A percentile compares a stretch with the other conserved stretches of the same genome.
These are phyloP conservation scores for Lasioglossum leucozonium DNA, from an alignment of 2,888 invertebrate species.

Conservation along the genomic window DNA sequence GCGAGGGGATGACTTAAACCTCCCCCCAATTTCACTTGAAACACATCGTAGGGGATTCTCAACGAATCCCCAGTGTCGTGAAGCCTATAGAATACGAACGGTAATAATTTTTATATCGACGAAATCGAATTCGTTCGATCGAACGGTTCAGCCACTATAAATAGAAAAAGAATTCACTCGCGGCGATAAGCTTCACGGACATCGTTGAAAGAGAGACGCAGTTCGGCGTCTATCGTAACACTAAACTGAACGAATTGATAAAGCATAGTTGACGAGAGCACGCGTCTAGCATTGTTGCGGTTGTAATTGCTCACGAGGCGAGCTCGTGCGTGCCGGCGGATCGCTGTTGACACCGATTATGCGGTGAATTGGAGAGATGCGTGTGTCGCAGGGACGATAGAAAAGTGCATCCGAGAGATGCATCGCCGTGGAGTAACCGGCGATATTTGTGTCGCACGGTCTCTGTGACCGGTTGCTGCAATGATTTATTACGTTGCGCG, in stretches of 20 bases:
- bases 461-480: neutral
- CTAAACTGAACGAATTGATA: constrained; percentile 31
- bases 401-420: constrained; percentile 31
- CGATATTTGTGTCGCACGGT: neutral
- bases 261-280: neutral
- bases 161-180: neutral
- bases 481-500: constrained; percentile 5
- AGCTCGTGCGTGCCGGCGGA: constrained; percentile 46
- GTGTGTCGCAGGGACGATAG: constrained; percentile 43
- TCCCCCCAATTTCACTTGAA: neutral
- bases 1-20: neutral
- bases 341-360: constrained; percentile 53
- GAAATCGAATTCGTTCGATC: neutral
- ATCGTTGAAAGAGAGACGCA: neutral
- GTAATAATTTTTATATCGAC: neutral
- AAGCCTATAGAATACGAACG: too few relatives aligned
- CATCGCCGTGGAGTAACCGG: neutral
- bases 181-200: neutral
- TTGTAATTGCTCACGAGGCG: constrained; percentile 51
- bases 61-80: neutral
- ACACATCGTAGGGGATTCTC: neutral
- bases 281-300: constrained; percentile 1
- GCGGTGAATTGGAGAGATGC: constrained; percentile 37
- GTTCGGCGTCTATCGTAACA: neutral
- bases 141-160: neutral